A percentile compares a stretch with the other conserved stretches of the same genome.
phyloP scores from a whole-genome alignment of 2,888 invertebrate species.

The Drosophila lutescens region DNA sequence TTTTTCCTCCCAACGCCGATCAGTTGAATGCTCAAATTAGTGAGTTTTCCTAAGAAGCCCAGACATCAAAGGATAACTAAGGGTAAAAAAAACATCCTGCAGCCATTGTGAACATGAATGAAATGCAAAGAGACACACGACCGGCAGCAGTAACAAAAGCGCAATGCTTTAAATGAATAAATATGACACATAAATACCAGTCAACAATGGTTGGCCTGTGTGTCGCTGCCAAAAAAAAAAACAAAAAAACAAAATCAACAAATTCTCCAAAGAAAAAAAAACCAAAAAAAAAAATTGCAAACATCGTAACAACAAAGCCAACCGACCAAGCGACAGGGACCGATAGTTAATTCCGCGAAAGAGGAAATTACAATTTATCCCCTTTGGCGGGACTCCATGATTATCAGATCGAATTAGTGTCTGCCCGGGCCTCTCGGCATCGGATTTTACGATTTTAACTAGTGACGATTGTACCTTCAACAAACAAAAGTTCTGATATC shows the following conservation, averaged over 20 bases:
- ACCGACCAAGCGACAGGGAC: conserved; percentile 63
- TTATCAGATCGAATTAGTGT: conserved; percentile 84
- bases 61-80: conserved; percentile 32
- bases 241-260: conserved; percentile 4
- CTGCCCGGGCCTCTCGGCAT: conserved; percentile 68
- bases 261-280: conserved; percentile 18
- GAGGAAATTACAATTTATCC: conserved; percentile 84
- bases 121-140: conserved; percentile 14
- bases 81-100: conserved; percentile 21
- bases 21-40: conserved; percentile 6
- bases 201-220: conserved; percentile 50
- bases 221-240: conserved; percentile 24
- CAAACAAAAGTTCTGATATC: too few relatives aligned
- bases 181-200: conserved; percentile 71
- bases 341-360: conserved; percentile 84
- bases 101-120: conserved; percentile 26
- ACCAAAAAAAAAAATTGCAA: conserved; percentile 27
- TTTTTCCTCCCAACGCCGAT: not conserved
- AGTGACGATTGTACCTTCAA: too few relatives aligned
- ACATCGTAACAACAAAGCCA: conserved; percentile 50
- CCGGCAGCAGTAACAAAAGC: conserved; percentile 50
- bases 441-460: too few relatives aligned
- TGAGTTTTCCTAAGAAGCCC: not conserved
- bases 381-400: conserved; percentile 83
- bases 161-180: conserved; percentile 72